A percentile compares a stretch with the other conserved stretches of the same genome.
Evolutionary conservation across 2,888 invertebrate genomes (phyloP).

Genomic region (Ochropleura leucogaster): DNA sequence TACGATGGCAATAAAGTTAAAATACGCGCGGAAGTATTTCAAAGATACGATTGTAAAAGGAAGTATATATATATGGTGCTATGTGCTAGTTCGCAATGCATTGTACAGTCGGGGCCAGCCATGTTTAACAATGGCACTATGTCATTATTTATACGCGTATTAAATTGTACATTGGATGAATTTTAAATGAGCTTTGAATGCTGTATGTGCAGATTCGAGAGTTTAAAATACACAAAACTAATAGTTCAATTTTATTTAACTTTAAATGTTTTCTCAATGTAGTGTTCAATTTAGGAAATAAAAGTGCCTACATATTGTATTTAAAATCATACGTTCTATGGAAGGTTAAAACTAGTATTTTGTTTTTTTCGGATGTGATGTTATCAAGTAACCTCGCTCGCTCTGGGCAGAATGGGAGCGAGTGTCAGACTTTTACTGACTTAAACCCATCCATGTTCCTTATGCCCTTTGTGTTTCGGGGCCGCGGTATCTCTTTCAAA

Average conservation of each 20-base stretch:
- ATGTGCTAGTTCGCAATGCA: conserved; percentile 31
- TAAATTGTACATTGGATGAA: conserved; percentile 42
- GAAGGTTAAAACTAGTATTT: background rate
- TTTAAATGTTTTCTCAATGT: background rate
- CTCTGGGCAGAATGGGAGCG: too few relatives aligned
- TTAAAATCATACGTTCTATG: background rate
- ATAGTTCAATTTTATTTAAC: background rate
- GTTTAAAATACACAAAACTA: background rate
- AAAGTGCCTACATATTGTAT: background rate
- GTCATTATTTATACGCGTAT: conserved; percentile 48
- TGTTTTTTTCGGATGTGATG: background rate
- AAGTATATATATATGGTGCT: conserved; percentile 29
- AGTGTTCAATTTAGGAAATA: background rate
- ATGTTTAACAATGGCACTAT: conserved; percentile 54
- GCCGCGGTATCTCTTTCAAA: too few relatives aligned
- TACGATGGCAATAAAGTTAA: background rate
- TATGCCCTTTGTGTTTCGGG: too few relatives aligned
- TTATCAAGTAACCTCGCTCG: too few relatives aligned
- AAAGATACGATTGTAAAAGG: conserved; percentile 35
- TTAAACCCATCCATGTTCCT: too few relatives aligned
- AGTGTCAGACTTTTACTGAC: too few relatives aligned
- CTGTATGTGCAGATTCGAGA: background rate
- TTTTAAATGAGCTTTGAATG: conserved; percentile 45
- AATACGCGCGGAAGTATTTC: conserved; percentile 20
- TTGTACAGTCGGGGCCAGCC: conserved; percentile 32